These are phyloP conservation scores for Nixonia krombeini DNA, from an alignment of 1,140 invertebrate species.

Conservation along the genomic window DNA sequence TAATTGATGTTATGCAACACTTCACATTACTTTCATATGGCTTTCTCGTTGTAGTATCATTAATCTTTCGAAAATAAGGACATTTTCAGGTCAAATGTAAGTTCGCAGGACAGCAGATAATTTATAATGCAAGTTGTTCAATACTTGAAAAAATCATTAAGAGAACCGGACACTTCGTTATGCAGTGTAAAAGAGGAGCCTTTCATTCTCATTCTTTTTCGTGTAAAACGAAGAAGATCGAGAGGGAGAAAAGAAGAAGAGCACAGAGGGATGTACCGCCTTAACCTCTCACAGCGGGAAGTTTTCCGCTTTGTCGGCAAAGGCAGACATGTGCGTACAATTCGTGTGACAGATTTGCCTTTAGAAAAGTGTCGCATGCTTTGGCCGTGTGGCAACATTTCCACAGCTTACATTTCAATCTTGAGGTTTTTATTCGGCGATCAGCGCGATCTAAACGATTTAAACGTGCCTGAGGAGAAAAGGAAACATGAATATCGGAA, in stretches of 20 bases:
- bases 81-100: too few species aligned
- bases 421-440: slow-evolving; percentile 24
- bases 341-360: slow-evolving; percentile 68
- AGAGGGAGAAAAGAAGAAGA: slow-evolving; percentile 36
- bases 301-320: slow-evolving; percentile 66
- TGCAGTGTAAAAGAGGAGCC: slow-evolving; percentile 33
- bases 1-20: too few species aligned
- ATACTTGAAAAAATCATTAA: too few species aligned
- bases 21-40: too few species aligned
- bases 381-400: slow-evolving; percentile 1
- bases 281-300: slow-evolving; percentile 54
- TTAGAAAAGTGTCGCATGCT: slow-evolving; percentile 34
- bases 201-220: slow-evolving; percentile 28
- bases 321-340: slow-evolving; percentile 69
- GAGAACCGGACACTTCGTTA: too few species aligned
- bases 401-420: slow-evolving; percentile 46
- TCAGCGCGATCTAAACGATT: slow-evolving; percentile 20
- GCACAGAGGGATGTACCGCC: slow-evolving; percentile 26
- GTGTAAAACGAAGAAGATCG: slow-evolving; percentile 14
- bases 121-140: too few species aligned
- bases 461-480: not conserved
- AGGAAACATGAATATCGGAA: not conserved
- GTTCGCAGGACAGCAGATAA: too few species aligned
- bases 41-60: too few species aligned
- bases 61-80: too few species aligned